Percentiles rank a stretch among this genome's conserved stretches.
These are phyloP conservation scores for Chloropsis hardwickii DNA, from an alignment of 2,113 vertebrate genomes.

Conservation along the genomic window DNA sequence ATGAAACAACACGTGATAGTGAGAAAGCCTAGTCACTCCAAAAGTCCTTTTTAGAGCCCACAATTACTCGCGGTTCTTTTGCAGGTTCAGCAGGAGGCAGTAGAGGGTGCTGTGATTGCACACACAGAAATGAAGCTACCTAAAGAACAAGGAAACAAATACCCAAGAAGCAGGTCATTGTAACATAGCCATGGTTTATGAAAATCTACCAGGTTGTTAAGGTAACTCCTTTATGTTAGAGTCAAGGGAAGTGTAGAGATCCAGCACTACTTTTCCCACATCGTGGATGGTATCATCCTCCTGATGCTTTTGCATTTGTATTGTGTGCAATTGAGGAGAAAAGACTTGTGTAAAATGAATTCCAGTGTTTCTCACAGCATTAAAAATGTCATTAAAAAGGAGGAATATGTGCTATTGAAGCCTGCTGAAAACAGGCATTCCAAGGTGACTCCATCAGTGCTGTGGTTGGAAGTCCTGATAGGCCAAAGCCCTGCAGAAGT, in stretches of 20 bases:
- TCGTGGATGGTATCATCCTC: neutral
- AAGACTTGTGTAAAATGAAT: neutral
- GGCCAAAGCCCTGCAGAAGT: neutral
- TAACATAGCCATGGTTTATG: neutral
- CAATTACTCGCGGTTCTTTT: neutral
- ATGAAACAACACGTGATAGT: too few relatives aligned
- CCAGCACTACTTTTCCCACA: neutral
- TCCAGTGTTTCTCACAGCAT: neutral
- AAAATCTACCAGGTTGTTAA: neutral
- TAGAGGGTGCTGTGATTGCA: constrained; percentile 56
- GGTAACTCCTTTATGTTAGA: neutral
- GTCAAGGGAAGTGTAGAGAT: neutral
- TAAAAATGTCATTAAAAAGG: neutral
- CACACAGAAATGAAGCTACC: neutral
- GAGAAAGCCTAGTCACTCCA: fast-evolving
- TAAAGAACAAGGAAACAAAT: neutral
- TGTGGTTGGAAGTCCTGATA: neutral
- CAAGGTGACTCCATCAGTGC: neutral
- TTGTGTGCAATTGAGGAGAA: neutral
- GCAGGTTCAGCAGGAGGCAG: neutral
- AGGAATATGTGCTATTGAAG: neutral
- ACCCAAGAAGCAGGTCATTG: neutral
- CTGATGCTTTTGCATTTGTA: neutral
- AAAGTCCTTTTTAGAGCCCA: neutral
- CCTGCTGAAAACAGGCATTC: neutral